Evolutionary conservation across 2,113 vertebrate genomes (phyloP).

Genomic region (Tiliqua scincoides): DNA sequence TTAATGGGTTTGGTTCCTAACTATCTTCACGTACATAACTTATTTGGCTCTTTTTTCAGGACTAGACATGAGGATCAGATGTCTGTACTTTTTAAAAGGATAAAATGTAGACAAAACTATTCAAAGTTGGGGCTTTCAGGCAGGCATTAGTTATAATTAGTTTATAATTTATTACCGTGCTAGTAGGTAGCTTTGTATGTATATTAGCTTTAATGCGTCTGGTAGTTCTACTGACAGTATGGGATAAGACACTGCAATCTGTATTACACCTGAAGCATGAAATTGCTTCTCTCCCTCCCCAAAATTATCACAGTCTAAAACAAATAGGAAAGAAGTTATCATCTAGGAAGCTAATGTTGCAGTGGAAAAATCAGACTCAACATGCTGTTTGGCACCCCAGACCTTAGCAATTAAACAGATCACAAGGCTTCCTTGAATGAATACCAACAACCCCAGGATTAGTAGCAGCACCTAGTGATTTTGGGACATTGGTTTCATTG

Average conservation of each 20-base stretch:
- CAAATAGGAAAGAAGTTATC: conserved; percentile 36
- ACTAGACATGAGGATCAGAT: not conserved
- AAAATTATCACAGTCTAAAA: conserved; percentile 33
- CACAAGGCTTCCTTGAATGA: not conserved
- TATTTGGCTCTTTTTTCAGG: not conserved
- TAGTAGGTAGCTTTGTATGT: not conserved
- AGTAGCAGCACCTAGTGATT: not conserved
- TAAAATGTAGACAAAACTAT: not conserved
- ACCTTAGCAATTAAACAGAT: conserved; percentile 11
- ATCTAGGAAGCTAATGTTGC: conserved; percentile 19
- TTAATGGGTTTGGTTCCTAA: too few species aligned
- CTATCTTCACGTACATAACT: not conserved
- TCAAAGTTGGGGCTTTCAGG: conserved; percentile 21
- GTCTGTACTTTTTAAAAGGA: not conserved
- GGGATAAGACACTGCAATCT: conserved; percentile 34
- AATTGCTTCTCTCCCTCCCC: conserved; percentile 33
- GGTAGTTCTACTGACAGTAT: not conserved
- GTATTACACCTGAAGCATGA: conserved; percentile 40
- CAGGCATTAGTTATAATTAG: conserved; percentile 7
- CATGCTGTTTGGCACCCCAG: not conserved
- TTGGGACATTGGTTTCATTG: not conserved
- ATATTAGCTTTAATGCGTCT: not conserved
- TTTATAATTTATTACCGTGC: not conserved
- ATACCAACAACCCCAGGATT: conserved; percentile 13
- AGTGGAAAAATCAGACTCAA: not conserved